Evolutionary conservation across 2,797 vertebrate genomes (phyloP).

Genomic region (Spheniscus humboldti): DNA sequence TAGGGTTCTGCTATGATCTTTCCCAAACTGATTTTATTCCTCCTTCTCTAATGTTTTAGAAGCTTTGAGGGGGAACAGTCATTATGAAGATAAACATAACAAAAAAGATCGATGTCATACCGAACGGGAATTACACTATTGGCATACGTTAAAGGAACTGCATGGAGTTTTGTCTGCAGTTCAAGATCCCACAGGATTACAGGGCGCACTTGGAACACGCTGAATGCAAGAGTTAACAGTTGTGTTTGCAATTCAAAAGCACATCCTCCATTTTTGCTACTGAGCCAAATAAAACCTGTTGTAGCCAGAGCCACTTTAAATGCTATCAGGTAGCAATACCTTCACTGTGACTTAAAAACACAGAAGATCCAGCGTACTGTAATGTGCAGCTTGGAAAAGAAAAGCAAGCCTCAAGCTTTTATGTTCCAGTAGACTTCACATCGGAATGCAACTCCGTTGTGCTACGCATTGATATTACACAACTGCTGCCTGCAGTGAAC

Average conservation of each 20-base stretch:
- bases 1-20: background rate
- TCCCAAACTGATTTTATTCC: background rate
- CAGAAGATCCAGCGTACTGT: background rate
- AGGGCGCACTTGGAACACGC: background rate
- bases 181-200: background rate
- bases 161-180: background rate
- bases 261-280: background rate
- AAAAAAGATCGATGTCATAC: background rate
- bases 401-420: background rate
- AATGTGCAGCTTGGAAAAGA: background rate
- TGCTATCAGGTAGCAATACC: background rate
- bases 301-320: background rate
- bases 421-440: background rate
- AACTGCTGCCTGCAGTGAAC: background rate
- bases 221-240: background rate
- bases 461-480: background rate
- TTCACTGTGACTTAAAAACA: background rate
- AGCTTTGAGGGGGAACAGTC: background rate
- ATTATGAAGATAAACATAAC: background rate
- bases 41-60: background rate
- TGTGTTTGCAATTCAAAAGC: background rate
- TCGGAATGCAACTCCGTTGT: background rate
- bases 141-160: background rate
- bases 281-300: background rate
- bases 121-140: background rate